These are phyloP conservation scores for Ernsta delagoae DNA, from an alignment of 2,888 invertebrate species.

Conservation along the genomic window DNA sequence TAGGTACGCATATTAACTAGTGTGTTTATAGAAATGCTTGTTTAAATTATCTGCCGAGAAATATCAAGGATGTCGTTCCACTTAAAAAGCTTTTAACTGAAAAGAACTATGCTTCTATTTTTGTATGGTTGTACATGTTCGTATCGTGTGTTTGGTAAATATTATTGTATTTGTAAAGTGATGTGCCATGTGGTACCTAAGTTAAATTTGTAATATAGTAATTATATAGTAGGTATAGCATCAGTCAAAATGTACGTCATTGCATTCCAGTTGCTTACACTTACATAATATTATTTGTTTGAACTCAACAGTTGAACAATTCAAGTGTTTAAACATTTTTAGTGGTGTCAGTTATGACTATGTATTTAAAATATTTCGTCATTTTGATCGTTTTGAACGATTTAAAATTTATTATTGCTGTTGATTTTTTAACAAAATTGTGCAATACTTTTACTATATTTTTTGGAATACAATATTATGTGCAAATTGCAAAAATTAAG, in stretches of 20 bases:
- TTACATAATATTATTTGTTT: constrained; percentile 1
- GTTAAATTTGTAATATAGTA: constrained; percentile 42
- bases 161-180: constrained; percentile 45
- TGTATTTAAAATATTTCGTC: neutral
- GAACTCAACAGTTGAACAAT: constrained; percentile 38
- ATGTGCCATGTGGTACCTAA: constrained; percentile 54
- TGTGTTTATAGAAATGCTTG: neutral
- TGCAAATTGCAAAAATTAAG: neutral
- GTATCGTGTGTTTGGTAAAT: constrained; percentile 40
- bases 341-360: constrained; percentile 13
- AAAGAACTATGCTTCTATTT: constrained; percentile 58
- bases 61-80: constrained; percentile 11
- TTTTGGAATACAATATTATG: neutral
- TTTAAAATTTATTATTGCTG: constrained; percentile 43
- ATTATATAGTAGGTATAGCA: constrained; percentile 34
- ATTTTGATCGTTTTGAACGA: constrained; percentile 61
- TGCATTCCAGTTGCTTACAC: constrained; percentile 60
- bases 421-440: neutral
- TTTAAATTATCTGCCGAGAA: neutral
- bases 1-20: too few relatives aligned
- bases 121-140: constrained; percentile 61
- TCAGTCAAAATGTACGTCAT: constrained; percentile 43
- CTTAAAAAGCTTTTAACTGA: constrained; percentile 42
- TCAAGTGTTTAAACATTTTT: constrained; percentile 42
- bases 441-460: too few relatives aligned